Conservation (phyloP, 2,113 vertebrate species). For the Sinocyclocheilus anophthalmus region DNA sequence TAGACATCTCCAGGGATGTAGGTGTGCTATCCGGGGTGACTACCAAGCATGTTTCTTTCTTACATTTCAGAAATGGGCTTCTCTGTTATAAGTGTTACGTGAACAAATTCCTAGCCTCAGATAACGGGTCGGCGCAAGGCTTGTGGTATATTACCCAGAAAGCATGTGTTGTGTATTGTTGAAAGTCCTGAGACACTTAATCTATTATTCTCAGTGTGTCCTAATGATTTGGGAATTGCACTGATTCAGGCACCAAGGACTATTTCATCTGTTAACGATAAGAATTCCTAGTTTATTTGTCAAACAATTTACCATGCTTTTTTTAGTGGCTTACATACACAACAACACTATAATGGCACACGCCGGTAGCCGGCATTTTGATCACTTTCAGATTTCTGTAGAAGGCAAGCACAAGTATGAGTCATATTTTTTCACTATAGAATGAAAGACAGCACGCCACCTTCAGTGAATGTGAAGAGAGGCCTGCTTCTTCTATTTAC, state of each 20-base stretch:
- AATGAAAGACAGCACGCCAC: conserved; percentile 61
- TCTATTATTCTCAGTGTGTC: background rate
- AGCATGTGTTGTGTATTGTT: background rate
- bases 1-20: too few species aligned
- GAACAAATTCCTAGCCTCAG: too few species aligned
- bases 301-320: background rate
- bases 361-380: background rate
- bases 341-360: background rate
- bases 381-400: background rate
- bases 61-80: too few species aligned
- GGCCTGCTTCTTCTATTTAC: background rate
- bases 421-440: too few species aligned
- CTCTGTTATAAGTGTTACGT: too few species aligned
- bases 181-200: background rate
- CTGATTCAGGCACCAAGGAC: background rate
- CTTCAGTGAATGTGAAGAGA: conserved; percentile 54
- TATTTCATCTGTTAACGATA: background rate
- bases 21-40: too few species aligned
- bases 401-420: too few species aligned
- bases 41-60: too few species aligned
- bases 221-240: too few species aligned
- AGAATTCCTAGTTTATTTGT: background rate
- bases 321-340: background rate
- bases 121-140: too few species aligned
- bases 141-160: background rate